Percentiles rank a stretch among this genome's conserved stretches.
phyloP scores from a whole-genome alignment of 2,797 vertebrate species.

The Falco cherrug region DNA sequence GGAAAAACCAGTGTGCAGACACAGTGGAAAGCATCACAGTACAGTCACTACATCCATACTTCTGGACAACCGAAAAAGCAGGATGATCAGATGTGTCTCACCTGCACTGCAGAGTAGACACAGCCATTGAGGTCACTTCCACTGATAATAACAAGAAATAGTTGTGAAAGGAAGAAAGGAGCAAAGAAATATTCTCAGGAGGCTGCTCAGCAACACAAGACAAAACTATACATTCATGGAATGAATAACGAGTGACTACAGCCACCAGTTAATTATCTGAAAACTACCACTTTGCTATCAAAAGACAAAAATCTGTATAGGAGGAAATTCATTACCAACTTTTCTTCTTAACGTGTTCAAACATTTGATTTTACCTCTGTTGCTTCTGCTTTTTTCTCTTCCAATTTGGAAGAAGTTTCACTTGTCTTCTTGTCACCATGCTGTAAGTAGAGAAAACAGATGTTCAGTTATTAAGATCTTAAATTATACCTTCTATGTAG shows the following conservation, averaged over 20 bases:
- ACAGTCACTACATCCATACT: not conserved
- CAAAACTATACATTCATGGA: not conserved
- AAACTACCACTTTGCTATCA: not conserved
- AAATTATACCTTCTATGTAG: not conserved
- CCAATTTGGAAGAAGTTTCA: constrained; percentile 40
- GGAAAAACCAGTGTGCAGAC: not conserved
- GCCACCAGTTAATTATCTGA: not conserved
- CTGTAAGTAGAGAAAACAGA: constrained; percentile 24
- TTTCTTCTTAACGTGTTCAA: not conserved
- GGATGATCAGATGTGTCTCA: rapidly evolving
- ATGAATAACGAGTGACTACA: not conserved
- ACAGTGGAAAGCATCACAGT: not conserved
- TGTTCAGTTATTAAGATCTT: not conserved
- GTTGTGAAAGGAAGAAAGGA: not conserved
- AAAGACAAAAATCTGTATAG: not conserved
- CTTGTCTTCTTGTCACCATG: constrained; percentile 57
- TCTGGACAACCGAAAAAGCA: not conserved
- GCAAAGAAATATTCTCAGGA: not conserved
- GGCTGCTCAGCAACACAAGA: not conserved
- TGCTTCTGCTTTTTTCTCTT: constrained; percentile 49
- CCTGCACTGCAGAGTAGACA: not conserved
- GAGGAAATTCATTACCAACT: not conserved
- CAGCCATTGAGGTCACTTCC: not conserved
- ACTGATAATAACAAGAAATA: rapidly evolving
- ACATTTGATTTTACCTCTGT: constrained; percentile 65